Evolutionary conservation across 2,797 vertebrate species (phyloP).

Genomic region (Muscicapa comitata): DNA sequence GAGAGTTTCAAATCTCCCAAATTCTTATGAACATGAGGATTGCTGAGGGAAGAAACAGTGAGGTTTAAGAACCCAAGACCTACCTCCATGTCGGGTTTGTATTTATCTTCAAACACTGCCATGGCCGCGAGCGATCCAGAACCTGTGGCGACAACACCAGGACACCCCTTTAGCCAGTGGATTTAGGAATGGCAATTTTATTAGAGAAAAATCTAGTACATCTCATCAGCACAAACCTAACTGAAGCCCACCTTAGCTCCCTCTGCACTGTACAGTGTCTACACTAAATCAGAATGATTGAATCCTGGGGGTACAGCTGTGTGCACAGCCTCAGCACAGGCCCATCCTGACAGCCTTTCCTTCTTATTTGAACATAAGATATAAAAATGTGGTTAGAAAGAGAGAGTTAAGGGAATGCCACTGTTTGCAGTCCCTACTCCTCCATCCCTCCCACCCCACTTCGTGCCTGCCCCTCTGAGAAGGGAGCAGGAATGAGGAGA

Average conservation of each 20-base stretch:
- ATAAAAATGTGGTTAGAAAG: not conserved
- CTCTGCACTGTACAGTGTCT: not conserved
- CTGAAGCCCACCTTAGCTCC: not conserved
- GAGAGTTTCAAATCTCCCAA: not conserved
- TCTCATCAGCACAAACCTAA: not conserved
- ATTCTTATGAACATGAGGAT: not conserved
- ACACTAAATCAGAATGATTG: not conserved
- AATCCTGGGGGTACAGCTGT: not conserved
- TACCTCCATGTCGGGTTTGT: conserved; percentile 90
- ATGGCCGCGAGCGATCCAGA: conserved; percentile 96
- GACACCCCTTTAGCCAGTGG: not conserved
- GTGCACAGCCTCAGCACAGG: not conserved
- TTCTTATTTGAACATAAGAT: not conserved
- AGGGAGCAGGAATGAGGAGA: not conserved
- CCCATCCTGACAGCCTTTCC: not conserved
- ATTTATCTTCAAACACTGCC: conserved; percentile 96
- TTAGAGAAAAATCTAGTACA: not conserved
- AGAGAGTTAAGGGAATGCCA: not conserved
- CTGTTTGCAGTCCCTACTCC: not conserved
- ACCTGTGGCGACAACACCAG: conserved; percentile 73
- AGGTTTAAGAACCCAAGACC: not conserved
- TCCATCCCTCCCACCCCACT: not conserved
- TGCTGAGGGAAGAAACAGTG: not conserved
- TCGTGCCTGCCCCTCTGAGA: not conserved
- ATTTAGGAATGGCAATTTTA: not conserved